A percentile compares a stretch with the other conserved stretches of the same genome.
phyloP scores from a whole-genome alignment of 2,113 vertebrate species.

The Antigone vipio region DNA sequence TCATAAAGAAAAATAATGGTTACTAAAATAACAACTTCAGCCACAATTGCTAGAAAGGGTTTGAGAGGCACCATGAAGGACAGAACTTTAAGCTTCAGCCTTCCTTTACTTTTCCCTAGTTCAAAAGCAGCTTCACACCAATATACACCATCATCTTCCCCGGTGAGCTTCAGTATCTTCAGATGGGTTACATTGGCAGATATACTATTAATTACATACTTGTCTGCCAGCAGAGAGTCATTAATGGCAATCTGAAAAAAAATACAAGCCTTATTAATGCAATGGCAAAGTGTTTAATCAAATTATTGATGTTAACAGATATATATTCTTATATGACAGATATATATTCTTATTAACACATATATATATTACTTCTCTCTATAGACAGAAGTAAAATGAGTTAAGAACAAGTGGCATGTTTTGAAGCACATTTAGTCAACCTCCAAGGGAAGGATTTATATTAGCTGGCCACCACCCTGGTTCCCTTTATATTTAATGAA shows the following conservation, averaged over 20 bases:
- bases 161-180: conserved; percentile 71
- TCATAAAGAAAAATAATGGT: conserved; percentile 80
- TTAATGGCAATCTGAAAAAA: conserved; percentile 63
- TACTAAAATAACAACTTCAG: conserved; percentile 81
- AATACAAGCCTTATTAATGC: background rate
- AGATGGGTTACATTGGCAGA: conserved; percentile 48
- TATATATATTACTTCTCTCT: background rate
- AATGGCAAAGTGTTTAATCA: background rate
- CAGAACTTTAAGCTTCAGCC: conserved; percentile 76
- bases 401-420: background rate
- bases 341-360: too few species aligned
- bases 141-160: conserved; percentile 76
- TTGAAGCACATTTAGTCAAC: rapidly evolving
- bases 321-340: too few species aligned
- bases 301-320: background rate
- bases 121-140: conserved; percentile 79
- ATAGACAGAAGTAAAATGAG: background rate
- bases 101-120: conserved; percentile 52
- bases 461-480: background rate
- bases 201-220: background rate
- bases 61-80: conserved; percentile 84
- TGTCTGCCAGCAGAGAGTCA: conserved; percentile 22
- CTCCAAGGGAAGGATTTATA: background rate
- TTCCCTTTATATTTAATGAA: background rate
- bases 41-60: conserved; percentile 80